These are phyloP conservation scores for Diadegma fenestrale DNA, from an alignment of 2,888 invertebrate genomes.

Conservation along the genomic window DNA sequence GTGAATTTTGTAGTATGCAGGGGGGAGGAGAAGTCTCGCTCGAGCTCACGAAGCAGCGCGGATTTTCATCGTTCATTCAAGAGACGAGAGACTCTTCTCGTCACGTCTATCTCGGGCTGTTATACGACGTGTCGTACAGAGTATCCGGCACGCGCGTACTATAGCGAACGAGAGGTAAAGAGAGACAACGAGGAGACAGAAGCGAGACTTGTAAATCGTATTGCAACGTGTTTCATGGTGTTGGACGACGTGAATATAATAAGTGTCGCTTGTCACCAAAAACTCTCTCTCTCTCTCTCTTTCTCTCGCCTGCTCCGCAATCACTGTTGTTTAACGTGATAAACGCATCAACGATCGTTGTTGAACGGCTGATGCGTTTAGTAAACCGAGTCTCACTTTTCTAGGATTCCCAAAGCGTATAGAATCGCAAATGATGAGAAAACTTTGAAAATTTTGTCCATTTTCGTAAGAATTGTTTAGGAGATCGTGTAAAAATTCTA, in stretches of 20 bases:
- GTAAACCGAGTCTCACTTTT: too few relatives aligned
- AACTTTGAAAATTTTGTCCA: too few relatives aligned
- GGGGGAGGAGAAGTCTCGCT: slow-evolving; percentile 7
- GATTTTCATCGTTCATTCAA: slow-evolving; percentile 62
- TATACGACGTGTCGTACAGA: slow-evolving; percentile 56
- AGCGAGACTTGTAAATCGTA: slow-evolving; percentile 59
- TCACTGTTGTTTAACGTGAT: slow-evolving; percentile 19
- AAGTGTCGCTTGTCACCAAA: slow-evolving; percentile 54
- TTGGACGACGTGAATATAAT: slow-evolving; percentile 49
- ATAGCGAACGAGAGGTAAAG: slow-evolving; percentile 29
- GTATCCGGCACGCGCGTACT: slow-evolving; percentile 52
- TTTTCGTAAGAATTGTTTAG: too few relatives aligned
- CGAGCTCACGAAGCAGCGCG: slow-evolving; percentile 28
- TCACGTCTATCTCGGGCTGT: slow-evolving; percentile 53
- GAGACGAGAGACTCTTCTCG: slow-evolving; percentile 51
- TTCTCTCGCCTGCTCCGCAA: too few relatives aligned
- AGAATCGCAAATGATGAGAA: too few relatives aligned
- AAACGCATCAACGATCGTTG: neutral
- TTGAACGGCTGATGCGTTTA: neutral
- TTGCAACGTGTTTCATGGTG: slow-evolving; percentile 32
- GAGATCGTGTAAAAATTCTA: too few relatives aligned
- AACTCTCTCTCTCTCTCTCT: slow-evolving; percentile 2
- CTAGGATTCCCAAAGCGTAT: too few relatives aligned
- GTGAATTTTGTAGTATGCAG: slow-evolving; percentile 46
- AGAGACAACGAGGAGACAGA: slow-evolving; percentile 29